Evolutionary conservation across 2,113 vertebrate species (phyloP).

Genomic region (Cyrtonyx montezumae): DNA sequence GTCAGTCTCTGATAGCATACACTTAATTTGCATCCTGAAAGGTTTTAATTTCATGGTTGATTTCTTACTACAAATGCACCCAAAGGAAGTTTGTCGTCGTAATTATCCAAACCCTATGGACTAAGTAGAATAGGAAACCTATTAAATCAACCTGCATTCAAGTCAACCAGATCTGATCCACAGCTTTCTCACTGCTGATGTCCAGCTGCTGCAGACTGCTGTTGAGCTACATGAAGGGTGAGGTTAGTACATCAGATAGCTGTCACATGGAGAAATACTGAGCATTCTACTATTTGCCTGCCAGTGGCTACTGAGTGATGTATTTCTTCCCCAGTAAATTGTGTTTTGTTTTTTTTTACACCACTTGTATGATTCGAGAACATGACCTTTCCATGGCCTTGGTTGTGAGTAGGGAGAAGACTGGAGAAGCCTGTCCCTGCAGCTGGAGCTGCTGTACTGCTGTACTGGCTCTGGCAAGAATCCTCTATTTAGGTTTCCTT

Average conservation of each 20-base stretch:
- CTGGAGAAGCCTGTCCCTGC: background rate
- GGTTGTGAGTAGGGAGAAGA: background rate
- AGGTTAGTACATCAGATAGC: background rate
- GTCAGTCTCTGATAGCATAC: background rate
- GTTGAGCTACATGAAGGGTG: background rate
- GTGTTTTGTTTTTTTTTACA: background rate
- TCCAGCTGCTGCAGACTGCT: background rate
- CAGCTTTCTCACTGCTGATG: background rate
- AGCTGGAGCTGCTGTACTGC: background rate
- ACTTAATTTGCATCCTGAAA: background rate
- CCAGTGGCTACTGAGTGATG: background rate
- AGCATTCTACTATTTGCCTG: background rate
- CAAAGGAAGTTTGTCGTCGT: background rate
- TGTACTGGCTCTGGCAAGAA: background rate
- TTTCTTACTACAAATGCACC: background rate
- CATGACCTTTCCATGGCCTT: background rate
- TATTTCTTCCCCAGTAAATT: background rate
- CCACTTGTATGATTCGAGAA: background rate
- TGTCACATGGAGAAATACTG: background rate
- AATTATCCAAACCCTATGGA: background rate
- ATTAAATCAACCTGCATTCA: background rate
- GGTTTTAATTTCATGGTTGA: background rate
- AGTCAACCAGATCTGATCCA: background rate
- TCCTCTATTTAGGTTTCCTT: background rate
- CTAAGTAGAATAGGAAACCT: background rate